Base-by-base conservation (phyloP, 2,113 vertebrate species). In the Engystomops pustulosus region DNA sequence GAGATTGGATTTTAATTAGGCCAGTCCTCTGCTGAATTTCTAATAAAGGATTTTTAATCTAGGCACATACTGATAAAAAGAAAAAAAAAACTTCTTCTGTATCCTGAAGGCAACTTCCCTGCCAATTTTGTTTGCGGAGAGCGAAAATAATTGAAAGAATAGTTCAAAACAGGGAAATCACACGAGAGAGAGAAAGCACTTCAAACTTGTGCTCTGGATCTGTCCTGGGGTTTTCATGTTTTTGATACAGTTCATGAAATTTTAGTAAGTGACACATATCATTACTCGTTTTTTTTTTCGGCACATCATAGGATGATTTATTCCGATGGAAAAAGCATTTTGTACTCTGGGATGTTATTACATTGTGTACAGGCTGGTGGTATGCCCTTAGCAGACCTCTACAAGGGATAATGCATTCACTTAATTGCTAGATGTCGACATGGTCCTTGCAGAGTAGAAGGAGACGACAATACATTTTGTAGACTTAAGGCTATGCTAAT, bases 11-110 rank as follows among this genome's bases (percentile, higher is more conserved):
- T 87, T 91, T 92, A 93, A 93, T 92, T 91, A 91, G 89, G 88
- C 60, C 84, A 86, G 86, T 87, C 90, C 86, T 92, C 87, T 89
- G 91, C 90, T 91, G 89, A 90, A 90, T 91, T 91, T 87, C 90
- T 88, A 89, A 93, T 91, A 90, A 90, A 91, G 86, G 71, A 86
- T 89, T 90, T 91, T 91, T 90, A 92, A 91, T 92, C 90, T 91
- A 89, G 86, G 90, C 86, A 80, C 88, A 90, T 87, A 87, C 83
- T 89, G 90, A 88, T 91, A 91, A 89, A 92, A 77, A 78, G 58
- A 69, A 70, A 74, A 72, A 51, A 74, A 80, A 93, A 88, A 41
- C 86, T 87, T 88, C 86, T 89, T 84, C 90, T 92, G 87, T 87
- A 90, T 90, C 91, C 90, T 88, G 90, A 90, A 89, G 90, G 89